phyloP scores from a whole-genome alignment of 2,113 vertebrate species.

The Periophthalmus modestus region DNA sequence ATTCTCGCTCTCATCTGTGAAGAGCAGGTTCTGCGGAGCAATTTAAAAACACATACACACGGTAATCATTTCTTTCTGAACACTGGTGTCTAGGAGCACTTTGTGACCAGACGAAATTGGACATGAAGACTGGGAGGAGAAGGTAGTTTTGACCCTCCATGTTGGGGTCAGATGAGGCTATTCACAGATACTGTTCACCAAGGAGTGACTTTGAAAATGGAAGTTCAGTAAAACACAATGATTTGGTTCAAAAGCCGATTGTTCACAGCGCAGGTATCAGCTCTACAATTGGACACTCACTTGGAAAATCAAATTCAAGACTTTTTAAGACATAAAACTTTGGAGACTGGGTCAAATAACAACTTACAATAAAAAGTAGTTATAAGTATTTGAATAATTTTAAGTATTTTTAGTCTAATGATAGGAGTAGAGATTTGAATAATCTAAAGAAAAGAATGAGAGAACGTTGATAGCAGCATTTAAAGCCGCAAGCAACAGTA shows the following conservation, averaged over 20 bases:
- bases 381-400: background rate
- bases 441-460: background rate
- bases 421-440: background rate
- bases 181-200: conserved; percentile 31
- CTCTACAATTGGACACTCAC: background rate
- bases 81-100: conserved; percentile 26
- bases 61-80: conserved; percentile 54
- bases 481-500: too few relatives aligned
- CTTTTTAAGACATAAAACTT: background rate
- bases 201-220: conserved; percentile 32
- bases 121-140: conserved; percentile 34
- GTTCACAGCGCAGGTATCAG: conserved; percentile 18
- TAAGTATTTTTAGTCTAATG: background rate
- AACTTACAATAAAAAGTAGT: background rate
- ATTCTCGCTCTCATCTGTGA: conserved; percentile 93
- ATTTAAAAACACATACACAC: conserved; percentile 39
- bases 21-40: conserved; percentile 89
- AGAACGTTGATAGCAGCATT: too few relatives aligned
- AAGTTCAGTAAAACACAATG: conserved; percentile 51
- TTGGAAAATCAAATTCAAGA: conserved; percentile 11
- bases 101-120: conserved; percentile 46
- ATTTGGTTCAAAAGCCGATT: conserved; percentile 26
- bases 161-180: conserved; percentile 53
- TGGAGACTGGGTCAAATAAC: background rate
- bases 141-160: conserved; percentile 40